Evolutionary conservation across 2,113 vertebrate genomes (phyloP).

Genomic region (Ageneiosus marmoratus): DNA sequence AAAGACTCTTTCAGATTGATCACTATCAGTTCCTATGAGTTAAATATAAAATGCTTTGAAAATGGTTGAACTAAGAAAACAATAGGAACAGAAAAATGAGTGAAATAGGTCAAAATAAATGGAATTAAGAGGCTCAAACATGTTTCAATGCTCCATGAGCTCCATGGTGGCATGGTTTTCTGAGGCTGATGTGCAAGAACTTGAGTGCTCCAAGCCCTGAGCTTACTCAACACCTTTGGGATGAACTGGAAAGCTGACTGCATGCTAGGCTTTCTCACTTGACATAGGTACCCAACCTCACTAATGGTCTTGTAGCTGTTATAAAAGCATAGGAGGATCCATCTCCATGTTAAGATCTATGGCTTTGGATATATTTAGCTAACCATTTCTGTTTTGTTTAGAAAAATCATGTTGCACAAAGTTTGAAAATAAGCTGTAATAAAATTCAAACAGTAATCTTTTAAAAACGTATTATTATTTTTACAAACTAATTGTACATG

Average conservation of each 20-base stretch:
- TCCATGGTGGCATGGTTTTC: neutral
- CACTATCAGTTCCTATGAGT: slow-evolving; percentile 9
- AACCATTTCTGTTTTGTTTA: neutral
- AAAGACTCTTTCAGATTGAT: neutral
- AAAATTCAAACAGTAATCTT: neutral
- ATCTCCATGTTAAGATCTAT: neutral
- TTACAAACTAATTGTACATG: neutral
- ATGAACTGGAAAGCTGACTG: neutral
- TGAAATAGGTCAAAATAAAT: neutral
- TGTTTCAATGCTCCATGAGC: neutral
- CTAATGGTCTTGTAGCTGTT: neutral
- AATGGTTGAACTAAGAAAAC: neutral
- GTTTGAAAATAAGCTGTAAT: neutral
- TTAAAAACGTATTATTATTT: too few relatives aligned
- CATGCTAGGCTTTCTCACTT: neutral
- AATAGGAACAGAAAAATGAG: neutral
- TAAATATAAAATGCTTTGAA: neutral
- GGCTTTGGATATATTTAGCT: neutral
- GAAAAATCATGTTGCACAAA: neutral
- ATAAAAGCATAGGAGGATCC: neutral
- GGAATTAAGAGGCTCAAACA: neutral
- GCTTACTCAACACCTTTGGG: neutral
- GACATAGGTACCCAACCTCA: neutral
- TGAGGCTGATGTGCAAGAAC: neutral
- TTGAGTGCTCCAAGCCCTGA: neutral